Evolutionary conservation across 1,140 invertebrate genomes (phyloP), one percentile per base, ranked within the genome.

Genomic region (Bactericera cockerelli): DNA sequence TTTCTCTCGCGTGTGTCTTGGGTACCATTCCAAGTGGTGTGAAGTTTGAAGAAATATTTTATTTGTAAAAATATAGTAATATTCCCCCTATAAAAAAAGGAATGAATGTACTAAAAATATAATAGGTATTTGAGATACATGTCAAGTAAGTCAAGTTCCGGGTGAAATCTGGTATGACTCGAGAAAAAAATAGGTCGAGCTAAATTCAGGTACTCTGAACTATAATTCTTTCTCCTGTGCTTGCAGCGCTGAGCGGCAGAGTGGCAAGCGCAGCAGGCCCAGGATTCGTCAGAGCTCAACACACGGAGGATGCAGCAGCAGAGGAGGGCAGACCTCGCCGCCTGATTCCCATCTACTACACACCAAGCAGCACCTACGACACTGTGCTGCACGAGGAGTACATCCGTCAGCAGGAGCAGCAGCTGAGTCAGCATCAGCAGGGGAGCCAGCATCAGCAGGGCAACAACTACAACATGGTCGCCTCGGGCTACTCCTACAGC

Each of bases 321-420:
- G 54, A 42, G 1, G 79, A 77, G 61, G 80, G 84, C 70, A 75
- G 86, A 55, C 83, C 83, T 65, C 77, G 85, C 62, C 75, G 86
- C 55, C 68, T 88, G 31, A 84, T 89, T 67, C 86, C 85, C 1
- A 87, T 87, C 67, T 87, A 82, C 68, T 87, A 86, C 67, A 74
- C 83, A 36, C 33, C 10, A 36, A 16, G 33, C 10, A 36, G 16
- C 33, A 49, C 6, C 42, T 49, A 49, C 42, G 42, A 49, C n/a
- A 4, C 42, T 16, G 4, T 49, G 4, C 42, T 49, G 4, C 22
- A 49, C 3, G 42, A 49, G 8, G 42, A 49, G 19, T 49, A 49
- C 22, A 22, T 22, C 8, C n/a, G 42, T 10, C 42, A 49, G 22
- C 42, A 49, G 19, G 10, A 36, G 33, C 33, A 36, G n/a, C n/a